phyloP scores from a whole-genome alignment of 1,140 invertebrate genomes.

The Cotesia chilonis region DNA sequence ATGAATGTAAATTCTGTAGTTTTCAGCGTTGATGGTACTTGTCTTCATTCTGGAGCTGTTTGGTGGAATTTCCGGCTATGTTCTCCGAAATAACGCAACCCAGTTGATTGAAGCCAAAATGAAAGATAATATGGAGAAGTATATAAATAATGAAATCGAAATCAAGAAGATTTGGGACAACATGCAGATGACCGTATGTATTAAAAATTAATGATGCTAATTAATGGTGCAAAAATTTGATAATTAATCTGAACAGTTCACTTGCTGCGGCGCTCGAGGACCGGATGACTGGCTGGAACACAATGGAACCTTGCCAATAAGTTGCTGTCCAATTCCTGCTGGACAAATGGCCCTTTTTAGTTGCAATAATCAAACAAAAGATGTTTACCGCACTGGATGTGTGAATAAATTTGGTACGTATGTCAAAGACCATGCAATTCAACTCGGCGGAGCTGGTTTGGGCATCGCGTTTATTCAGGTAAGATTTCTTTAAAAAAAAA shows the following conservation, averaged over 20 bases:
- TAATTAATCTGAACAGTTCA: conserved; percentile 65
- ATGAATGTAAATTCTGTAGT: conserved; percentile 64
- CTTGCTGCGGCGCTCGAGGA: conserved; percentile 75
- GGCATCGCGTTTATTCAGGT: conserved; percentile 81
- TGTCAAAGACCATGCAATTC: conserved; percentile 73
- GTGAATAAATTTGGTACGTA: conserved; percentile 68
- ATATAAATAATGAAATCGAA: conserved; percentile 55
- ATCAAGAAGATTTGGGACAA: conserved; percentile 70
- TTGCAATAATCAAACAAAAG: conserved; percentile 30
- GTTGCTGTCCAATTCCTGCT: conserved; percentile 69
- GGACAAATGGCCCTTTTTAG: neutral
- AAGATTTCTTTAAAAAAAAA: conserved; percentile 30
- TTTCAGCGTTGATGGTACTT: conserved; percentile 75
- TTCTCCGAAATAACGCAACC: conserved; percentile 70
- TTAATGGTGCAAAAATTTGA: conserved; percentile 13
- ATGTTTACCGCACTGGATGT: conserved; percentile 67
- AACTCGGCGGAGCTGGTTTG: conserved; percentile 78
- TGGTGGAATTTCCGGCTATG: conserved; percentile 83
- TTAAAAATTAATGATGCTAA: conserved; percentile 30
- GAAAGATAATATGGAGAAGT: conserved; percentile 65
- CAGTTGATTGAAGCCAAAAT: conserved; percentile 66
- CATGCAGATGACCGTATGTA: conserved; percentile 70
- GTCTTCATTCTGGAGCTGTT: conserved; percentile 85
- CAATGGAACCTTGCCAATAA: conserved; percentile 65
- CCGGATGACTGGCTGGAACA: conserved; percentile 70